Conservation (phyloP, 2,888 invertebrate genomes). For the Agrilus cyanescens region DNA sequence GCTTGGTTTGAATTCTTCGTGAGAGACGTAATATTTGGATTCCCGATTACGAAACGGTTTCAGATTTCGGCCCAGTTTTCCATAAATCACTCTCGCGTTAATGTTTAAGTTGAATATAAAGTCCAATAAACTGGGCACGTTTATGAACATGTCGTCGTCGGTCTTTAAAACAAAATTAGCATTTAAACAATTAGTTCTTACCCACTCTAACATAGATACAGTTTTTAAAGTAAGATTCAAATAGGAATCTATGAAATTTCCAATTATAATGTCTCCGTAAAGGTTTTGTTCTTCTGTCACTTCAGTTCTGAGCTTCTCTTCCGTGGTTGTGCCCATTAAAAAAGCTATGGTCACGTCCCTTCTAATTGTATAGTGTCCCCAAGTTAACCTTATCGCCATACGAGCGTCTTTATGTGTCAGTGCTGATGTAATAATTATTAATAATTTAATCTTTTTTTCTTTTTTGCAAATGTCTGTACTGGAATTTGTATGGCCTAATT, state of each 20-base stretch:
- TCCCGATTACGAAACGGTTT: conserved; percentile 63
- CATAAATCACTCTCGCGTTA: conserved; percentile 55
- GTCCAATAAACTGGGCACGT: conserved; percentile 51
- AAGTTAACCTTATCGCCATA: conserved; percentile 58
- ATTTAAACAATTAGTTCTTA: conserved; percentile 52
- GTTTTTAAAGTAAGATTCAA: conserved; percentile 65
- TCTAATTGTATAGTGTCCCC: conserved; percentile 54
- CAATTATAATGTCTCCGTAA: conserved; percentile 59
- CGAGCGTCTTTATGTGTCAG: conserved; percentile 52
- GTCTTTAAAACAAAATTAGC: conserved; percentile 60
- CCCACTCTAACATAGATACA: conserved; percentile 62
- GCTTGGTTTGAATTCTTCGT: conserved; percentile 50
- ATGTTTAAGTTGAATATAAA: conserved; percentile 44
- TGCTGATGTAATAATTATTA: conserved; percentile 55
- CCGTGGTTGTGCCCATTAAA: conserved; percentile 44
- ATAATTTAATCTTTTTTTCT: conserved; percentile 42
- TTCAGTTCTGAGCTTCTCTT: conserved; percentile 28
- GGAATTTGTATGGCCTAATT: conserved; percentile 47
- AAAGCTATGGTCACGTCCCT: conserved; percentile 46
- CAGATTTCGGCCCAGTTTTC: conserved; percentile 64
- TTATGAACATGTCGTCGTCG: conserved; percentile 73
- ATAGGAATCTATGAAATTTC: conserved; percentile 56
- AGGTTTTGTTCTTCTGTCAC: conserved; percentile 48
- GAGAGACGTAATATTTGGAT: conserved; percentile 71
- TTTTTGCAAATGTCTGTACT: conserved; percentile 50